Base-by-base conservation (phyloP, 2,888 invertebrate genomes). In the Ectemnius lituratus region DNA sequence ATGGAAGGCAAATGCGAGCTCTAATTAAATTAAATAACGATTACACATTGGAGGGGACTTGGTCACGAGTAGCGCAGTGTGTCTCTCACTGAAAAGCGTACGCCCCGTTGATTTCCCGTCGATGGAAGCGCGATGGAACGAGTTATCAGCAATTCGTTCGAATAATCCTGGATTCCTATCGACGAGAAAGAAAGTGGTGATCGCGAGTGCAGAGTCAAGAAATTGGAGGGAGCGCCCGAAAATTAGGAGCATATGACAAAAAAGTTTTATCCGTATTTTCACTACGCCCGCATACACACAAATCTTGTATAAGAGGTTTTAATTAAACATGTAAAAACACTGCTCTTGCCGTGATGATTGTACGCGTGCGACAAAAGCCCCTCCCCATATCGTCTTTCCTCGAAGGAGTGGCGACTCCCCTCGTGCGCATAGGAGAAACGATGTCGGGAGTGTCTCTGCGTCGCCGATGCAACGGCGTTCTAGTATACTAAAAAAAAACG, bases 191-290 rank as follows among this genome's bases (percentile, higher is more conserved):
- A 64, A 69, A 20, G 57, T 23, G 61, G 49, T 37, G 20, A 60
- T 64, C 58, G 64, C 58, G 52, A 72, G 57, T 47, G 62, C 60
- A 75, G 37, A 65, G 64, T 16, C 57, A 49, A 37, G 46, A 8
- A 69, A 59, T 52, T 66, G 14, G 62, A 63, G 66, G 66, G 52
- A 71, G 65, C 52, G 65, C 47, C 27, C 16, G 63, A 75, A 18
- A 65, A 59, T 52, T 49, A 23, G 56, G 18, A 80, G 70, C 74
- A 69, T 73, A 74, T 70, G 78, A 74, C 72, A 83, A 74, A 85
- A 81, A 86, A 87, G 82, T 81, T 84, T 88, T 85, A 84, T 84
- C 80, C 79, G 87, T 89, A 90, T 89, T 88, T 89, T 89, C 86
- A 86, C 85, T 89, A 88, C 84, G 86, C 84, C 85, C 85, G 82